Evolutionary conservation across 2,888 invertebrate genomes (phyloP), one percentile per base, ranked within the genome.

Genomic region (Tinea trinotella): DNA sequence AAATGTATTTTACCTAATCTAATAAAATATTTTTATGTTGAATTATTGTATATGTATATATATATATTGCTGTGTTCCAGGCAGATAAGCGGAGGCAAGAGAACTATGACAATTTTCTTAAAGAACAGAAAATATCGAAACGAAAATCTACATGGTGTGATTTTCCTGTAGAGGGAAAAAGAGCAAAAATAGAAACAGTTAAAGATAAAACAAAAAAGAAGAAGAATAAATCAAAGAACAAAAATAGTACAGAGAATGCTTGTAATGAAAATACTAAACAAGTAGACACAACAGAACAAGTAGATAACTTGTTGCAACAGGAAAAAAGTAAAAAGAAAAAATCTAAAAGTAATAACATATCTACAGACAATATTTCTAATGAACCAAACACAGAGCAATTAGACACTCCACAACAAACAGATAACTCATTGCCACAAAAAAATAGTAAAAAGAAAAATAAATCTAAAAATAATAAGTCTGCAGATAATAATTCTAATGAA

Each of bases 61-160:
- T n/a, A n/a, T n/a, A n/a, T n/a, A n/a, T n/a, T n/a, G n/a, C 12
- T 40, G 5, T 40, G 48, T 76, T 76, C 17, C 59, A 87, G 87
- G 86, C 81, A 50, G 87, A 83, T 67, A 71, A 82, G 48, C 77
- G 84, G 63, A 75, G 84, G 15, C 77, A 86, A 56, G 74, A 83
- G 53, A 88, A 87, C 57, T 87, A 87, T 60, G 79, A 82, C 57
- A 82, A 81, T 17, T 88, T 88, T 64, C 64, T 88, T 1, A 84
- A 84, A 60, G 87, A 88, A 59, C 77, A 78, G 36, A 81, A 76
- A 61, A 71, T 77, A 19, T 75, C 79, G 54, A 80, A 77, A 59
- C 74, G 80, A 50, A 77, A 81, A 61, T 76, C 80, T 3, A 74
- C 79, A 54, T 89, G 89, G 89, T 88, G 88, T 65, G 86, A 88